Base-by-base conservation (phyloP, 2,888 invertebrate species). In the Oligia strigilis region DNA sequence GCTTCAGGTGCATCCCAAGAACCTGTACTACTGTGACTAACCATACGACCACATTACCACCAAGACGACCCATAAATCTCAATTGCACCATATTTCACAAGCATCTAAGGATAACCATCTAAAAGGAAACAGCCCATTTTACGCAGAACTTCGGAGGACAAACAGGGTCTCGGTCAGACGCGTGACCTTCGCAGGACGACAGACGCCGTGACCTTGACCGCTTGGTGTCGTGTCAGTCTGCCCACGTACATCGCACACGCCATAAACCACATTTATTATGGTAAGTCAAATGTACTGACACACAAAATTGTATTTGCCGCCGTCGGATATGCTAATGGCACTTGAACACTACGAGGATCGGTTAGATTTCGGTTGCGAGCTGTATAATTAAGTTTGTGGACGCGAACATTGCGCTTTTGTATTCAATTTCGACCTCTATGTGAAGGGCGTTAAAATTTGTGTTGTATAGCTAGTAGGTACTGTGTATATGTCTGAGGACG, bases 161-260 rank as follows among this genome's bases (percentile, higher is more conserved):
- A 80, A 89, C 82, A 82, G 86, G 78, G 84, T 86, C 78, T 87
- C 86, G 85, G 87, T 87, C 89, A 82, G 76, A 75, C 66, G 43
- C 74, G 83, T 90, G 91, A 92, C 93, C 92, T 92, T 92, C 87
- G 85, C 86, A 88, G 85, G 84, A 86, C 90, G 82, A 83, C 89
- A 83, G 85, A 87, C 90, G 85, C 60, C 84, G 83, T 89, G 91
- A 90, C 93, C 93, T 93, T 93, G 93, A 91, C 88, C 90, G 84
- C 80, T 78, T 83, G 87, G 90, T 91, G 89, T 91, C 90, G 90
- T 91, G 89, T 91, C 90, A 92, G 90, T 89, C 90, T 88, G 83
- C 91, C 91, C 91, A 92, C 92, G 91, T 87, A 88, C 90, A 77
- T 86, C 88, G 87, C 86, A 85, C 86, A 88, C 84, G 84, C 87